Conservation (phyloP, 1,140 invertebrate genomes). For the Harpegnathos saltator region DNA sequence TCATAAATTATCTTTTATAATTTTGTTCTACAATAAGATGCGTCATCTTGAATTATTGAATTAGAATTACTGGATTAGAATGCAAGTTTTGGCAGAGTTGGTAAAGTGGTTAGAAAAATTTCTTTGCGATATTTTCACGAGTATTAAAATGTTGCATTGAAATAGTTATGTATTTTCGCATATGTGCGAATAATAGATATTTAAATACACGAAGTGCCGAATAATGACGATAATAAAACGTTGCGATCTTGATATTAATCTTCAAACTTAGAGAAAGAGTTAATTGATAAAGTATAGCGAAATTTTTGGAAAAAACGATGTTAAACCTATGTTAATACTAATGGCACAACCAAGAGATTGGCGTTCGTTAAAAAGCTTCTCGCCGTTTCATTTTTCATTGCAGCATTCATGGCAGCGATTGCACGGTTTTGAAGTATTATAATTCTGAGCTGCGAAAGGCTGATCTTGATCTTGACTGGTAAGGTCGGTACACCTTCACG, state of each 20-base stretch:
- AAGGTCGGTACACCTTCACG: slow-evolving; percentile 51
- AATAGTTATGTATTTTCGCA: too few relatives aligned
- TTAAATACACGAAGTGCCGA: too few relatives aligned
- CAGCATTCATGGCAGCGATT: not conserved
- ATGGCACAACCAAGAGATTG: too few relatives aligned
- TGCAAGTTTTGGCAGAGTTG: too few relatives aligned
- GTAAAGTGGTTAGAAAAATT: too few relatives aligned
- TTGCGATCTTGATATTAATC: not conserved
- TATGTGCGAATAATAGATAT: too few relatives aligned
- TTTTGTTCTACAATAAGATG: not conserved
- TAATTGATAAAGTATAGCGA: not conserved
- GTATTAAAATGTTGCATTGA: too few relatives aligned
- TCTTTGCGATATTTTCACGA: too few relatives aligned
- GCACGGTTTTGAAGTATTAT: not conserved
- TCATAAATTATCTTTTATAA: not conserved
- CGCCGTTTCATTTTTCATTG: not conserved
- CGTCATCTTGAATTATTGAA: too few relatives aligned
- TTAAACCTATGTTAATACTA: too few relatives aligned
- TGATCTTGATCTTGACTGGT: slow-evolving; percentile 47
- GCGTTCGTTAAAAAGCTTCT: not conserved
- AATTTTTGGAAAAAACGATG: not conserved
- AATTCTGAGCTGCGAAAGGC: slow-evolving; percentile 30
- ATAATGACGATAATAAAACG: too few relatives aligned
- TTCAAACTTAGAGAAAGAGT: not conserved
- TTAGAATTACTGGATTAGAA: too few relatives aligned